Evolutionary conservation across 2,113 vertebrate species (phyloP).

Genomic region (Pollimyrus isidori): DNA sequence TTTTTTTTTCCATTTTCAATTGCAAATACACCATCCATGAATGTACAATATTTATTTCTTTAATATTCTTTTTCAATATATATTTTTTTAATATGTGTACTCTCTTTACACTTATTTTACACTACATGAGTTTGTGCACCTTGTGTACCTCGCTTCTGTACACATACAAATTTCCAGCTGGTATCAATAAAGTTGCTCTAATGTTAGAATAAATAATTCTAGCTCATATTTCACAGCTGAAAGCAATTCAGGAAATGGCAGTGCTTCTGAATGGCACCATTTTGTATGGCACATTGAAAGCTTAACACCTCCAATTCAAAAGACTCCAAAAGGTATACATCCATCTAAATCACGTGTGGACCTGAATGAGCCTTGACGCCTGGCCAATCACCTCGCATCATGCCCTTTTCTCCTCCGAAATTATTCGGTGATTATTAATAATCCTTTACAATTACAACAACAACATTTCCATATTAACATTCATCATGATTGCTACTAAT

Average conservation of each 20-base stretch:
- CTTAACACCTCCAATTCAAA: neutral
- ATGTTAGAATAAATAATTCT: neutral
- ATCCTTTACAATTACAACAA: neutral
- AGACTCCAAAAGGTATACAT: neutral
- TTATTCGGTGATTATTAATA: neutral
- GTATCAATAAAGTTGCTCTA: neutral
- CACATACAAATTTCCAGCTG: neutral
- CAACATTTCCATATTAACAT: neutral
- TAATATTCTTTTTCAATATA: neutral
- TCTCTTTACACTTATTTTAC: neutral
- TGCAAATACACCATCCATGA: neutral
- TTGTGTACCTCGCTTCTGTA: neutral
- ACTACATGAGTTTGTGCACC: neutral
- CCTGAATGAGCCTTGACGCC: neutral
- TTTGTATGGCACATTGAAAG: too few species aligned
- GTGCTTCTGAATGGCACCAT: neutral
- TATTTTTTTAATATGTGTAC: neutral
- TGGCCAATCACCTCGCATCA: neutral
- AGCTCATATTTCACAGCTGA: neutral
- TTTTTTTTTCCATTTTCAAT: neutral
- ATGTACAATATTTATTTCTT: neutral
- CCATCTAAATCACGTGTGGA: neutral
- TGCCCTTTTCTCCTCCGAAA: neutral
- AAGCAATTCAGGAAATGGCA: neutral
- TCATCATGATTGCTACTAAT: neutral